Evolutionary conservation across 1,140 invertebrate species (phyloP).

Genomic region (Babylonia areolata): DNA sequence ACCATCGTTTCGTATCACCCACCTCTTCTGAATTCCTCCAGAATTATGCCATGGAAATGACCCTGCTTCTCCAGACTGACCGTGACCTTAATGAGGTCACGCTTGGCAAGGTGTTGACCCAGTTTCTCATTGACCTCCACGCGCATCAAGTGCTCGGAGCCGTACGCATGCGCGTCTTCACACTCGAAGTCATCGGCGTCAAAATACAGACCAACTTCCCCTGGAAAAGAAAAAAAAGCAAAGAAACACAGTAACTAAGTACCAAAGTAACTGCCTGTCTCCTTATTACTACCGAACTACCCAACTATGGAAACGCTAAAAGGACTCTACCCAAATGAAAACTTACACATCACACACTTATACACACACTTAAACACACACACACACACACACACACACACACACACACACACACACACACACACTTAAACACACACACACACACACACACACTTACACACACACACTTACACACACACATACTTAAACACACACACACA

Average conservation of each 20-base stretch:
- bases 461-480: no score
- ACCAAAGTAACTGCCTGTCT: no score
- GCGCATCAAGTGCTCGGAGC: constrained; percentile 55
- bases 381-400: not conserved
- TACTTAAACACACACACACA: no score
- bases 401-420: not conserved
- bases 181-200: constrained; percentile 55
- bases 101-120: constrained; percentile 38
- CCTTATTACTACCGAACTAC: no score
- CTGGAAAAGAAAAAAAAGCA: constrained; percentile 38
- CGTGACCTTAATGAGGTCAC: constrained; percentile 50
- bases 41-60: constrained; percentile 52
- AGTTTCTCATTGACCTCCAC: constrained; percentile 55
- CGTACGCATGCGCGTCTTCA: constrained; percentile 50
- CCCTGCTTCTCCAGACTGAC: constrained; percentile 47
- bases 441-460: no score
- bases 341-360: no score
- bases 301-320: no score
- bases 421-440: no score
- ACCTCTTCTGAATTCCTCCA: constrained; percentile 57
- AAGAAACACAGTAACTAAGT: no score
- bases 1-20: not conserved
- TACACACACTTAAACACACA: no score
- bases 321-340: no score
- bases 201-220: constrained; percentile 56